Percentiles rank a stretch among this genome's conserved stretches.
These are phyloP conservation scores for Protaetia brevitarsis DNA, from an alignment of 1,140 invertebrate species.

Conservation along the genomic window DNA sequence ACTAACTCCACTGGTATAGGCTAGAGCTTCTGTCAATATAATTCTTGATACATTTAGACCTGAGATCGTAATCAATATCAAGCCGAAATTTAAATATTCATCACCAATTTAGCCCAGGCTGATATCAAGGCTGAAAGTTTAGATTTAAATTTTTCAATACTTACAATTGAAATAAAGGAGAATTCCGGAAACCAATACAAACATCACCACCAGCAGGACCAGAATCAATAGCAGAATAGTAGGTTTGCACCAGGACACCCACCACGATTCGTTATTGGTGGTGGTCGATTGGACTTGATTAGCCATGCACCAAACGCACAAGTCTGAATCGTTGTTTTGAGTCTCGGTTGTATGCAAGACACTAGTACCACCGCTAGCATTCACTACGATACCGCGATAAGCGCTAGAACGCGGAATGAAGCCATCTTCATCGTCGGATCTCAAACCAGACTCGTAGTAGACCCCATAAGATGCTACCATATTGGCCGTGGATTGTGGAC, in stretches of 20 bases:
- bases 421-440: conserved; percentile 53
- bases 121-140: neutral
- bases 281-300: conserved; percentile 23
- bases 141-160: conserved; percentile 32
- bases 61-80: neutral
- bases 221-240: conserved; percentile 50
- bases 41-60: too few species aligned
- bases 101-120: neutral
- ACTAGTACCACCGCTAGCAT: conserved; percentile 52
- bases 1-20: too few species aligned
- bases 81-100: neutral
- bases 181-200: conserved; percentile 51
- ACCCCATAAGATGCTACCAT: conserved; percentile 51
- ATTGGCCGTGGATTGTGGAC: conserved; percentile 34
- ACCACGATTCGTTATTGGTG: conserved; percentile 36
- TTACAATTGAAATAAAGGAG: conserved; percentile 56
- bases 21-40: too few species aligned
- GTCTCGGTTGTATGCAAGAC: conserved; percentile 39
- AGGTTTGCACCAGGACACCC: conserved; percentile 48
- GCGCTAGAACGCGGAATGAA: conserved; percentile 48
- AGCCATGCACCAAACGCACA: conserved; percentile 33
- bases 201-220: conserved; percentile 50
- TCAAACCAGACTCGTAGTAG: conserved; percentile 48
- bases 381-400: conserved; percentile 55
- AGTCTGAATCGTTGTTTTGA: conserved; percentile 27